phyloP scores from a whole-genome alignment of 2,888 invertebrate genomes.

The Gastrophysa polygoni region DNA sequence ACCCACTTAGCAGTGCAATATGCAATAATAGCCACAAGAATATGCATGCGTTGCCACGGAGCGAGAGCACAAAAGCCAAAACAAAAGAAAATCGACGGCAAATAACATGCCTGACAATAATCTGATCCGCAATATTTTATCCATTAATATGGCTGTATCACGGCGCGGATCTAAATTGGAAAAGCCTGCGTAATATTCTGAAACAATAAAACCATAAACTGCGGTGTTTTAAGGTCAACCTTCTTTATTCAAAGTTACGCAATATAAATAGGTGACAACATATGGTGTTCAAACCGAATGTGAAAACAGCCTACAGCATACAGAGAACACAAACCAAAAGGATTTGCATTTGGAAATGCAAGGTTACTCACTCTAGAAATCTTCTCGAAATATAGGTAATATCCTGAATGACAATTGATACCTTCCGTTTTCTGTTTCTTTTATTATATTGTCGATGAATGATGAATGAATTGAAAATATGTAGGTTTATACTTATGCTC shows the following conservation, averaged over 20 bases:
- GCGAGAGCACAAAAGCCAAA: constrained; percentile 18
- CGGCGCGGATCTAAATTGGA: constrained; percentile 40
- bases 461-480: too few relatives aligned
- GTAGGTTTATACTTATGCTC: too few relatives aligned
- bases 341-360: too few relatives aligned
- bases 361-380: too few relatives aligned
- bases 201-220: constrained; percentile 34
- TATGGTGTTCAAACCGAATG: too few relatives aligned
- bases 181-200: constrained; percentile 22
- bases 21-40: constrained; percentile 24
- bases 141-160: constrained; percentile 38
- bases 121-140: constrained; percentile 40
- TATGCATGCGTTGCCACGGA: constrained; percentile 24
- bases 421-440: too few relatives aligned
- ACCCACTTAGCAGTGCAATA: constrained; percentile 25
- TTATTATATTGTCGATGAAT: too few relatives aligned
- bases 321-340: too few relatives aligned
- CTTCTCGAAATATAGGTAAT: too few relatives aligned
- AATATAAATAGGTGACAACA: too few relatives aligned
- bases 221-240: background rate
- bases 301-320: too few relatives aligned
- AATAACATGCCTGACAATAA: constrained; percentile 39
- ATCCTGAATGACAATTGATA: too few relatives aligned
- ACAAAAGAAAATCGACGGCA: constrained; percentile 27
- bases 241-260: background rate